Conservation (phyloP, 2,113 vertebrate genomes). For the Danio rerio region DNA sequence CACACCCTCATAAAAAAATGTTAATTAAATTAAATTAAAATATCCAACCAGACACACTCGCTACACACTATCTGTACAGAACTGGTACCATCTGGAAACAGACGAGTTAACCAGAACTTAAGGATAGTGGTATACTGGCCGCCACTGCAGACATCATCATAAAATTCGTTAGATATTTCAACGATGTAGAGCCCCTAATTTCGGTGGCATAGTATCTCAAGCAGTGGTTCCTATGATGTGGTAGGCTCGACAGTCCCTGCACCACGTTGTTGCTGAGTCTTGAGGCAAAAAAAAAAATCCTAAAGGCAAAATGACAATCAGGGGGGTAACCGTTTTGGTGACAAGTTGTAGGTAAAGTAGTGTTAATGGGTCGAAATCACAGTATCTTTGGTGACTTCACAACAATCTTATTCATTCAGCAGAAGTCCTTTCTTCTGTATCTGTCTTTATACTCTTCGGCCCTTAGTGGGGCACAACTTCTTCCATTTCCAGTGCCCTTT, state of each 20-base stretch:
- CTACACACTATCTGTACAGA: not conserved
- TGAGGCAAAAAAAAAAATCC: not conserved
- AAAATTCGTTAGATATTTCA: not conserved
- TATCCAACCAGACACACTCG: not conserved
- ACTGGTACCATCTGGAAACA: not conserved
- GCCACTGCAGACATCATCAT: not conserved
- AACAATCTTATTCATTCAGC: not conserved
- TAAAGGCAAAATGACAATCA: not conserved
- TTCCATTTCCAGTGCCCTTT: slow-evolving; percentile 33
- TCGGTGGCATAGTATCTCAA: not conserved
- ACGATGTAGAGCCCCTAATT: slow-evolving; percentile 1
- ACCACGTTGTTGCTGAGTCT: not conserved
- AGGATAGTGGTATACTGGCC: not conserved
- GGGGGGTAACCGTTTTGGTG: not conserved
- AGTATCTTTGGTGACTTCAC: slow-evolving; percentile 48
- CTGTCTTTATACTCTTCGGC: not conserved
- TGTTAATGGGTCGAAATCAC: not conserved
- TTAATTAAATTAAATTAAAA: not conserved
- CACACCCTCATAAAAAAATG: not conserved
- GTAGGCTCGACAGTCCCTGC: not conserved
- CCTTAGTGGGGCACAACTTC: not conserved
- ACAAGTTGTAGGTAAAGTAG: slow-evolving; percentile 4
- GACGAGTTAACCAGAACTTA: not conserved
- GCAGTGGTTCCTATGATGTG: not conserved
- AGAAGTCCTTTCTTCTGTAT: not conserved